Evolutionary conservation across 2,797 vertebrate genomes (phyloP).

Genomic region (Hemibagrus guttatus): DNA sequence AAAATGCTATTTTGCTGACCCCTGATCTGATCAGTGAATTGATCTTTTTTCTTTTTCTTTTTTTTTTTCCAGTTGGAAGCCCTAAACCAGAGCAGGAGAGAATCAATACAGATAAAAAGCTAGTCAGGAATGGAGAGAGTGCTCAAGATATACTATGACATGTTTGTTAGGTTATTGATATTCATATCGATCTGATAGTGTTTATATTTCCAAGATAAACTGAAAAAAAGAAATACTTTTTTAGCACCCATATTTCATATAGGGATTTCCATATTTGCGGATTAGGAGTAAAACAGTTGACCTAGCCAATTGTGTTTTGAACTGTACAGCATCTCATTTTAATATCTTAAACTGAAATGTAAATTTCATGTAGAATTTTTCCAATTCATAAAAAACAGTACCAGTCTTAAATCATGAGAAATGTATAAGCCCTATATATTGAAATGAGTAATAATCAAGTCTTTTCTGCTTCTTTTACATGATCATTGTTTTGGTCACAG

Average conservation of each 20-base stretch:
- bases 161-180: not conserved
- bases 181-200: not conserved
- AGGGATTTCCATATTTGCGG: not conserved
- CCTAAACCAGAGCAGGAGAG: not conserved
- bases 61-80: conserved; percentile 15
- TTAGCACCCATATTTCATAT: not conserved
- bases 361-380: not conserved
- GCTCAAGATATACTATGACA: conserved; percentile 15
- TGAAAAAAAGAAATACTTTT: not conserved
- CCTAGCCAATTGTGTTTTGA: not conserved
- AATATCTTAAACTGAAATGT: conserved; percentile 4
- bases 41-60: not conserved
- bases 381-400: not conserved
- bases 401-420: not conserved
- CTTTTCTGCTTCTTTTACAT: not conserved
- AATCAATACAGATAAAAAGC: conserved; percentile 8
- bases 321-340: not conserved
- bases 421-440: not conserved
- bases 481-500: not conserved
- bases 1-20: conserved; percentile 7
- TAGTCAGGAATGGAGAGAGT: conserved; percentile 10
- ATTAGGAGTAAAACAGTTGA: not conserved
- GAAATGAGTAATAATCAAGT: not conserved
- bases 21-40: conserved; percentile 22
- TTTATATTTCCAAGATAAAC: not conserved